Percentiles rank a stretch among this genome's conserved stretches.
These are phyloP conservation scores for Nibea albiflora DNA, from an alignment of 2,113 vertebrate species.

Conservation along the genomic window DNA sequence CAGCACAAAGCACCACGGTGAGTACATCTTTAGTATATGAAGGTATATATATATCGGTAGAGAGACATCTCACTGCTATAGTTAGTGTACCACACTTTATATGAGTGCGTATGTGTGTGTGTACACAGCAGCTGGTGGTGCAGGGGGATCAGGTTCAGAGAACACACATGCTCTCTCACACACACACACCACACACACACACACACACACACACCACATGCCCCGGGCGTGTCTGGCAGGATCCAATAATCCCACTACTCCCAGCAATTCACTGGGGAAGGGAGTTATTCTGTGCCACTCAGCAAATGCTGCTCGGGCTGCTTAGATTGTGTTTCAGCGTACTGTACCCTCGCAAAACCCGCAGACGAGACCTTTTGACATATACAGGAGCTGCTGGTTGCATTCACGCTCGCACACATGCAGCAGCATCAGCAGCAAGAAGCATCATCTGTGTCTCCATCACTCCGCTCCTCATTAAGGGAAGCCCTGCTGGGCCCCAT, in stretches of 20 bases:
- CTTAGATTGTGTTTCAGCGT: slow-evolving; percentile 33
- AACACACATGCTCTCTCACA: slow-evolving; percentile 25
- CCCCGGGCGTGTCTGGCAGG: slow-evolving; percentile 64
- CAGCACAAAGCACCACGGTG: background rate
- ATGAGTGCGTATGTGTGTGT: slow-evolving; percentile 13
- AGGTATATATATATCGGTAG: background rate
- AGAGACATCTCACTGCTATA: slow-evolving; percentile 13
- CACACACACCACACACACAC: slow-evolving; percentile 36
- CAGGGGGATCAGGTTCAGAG: slow-evolving; percentile 61
- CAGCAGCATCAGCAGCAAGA: slow-evolving; percentile 9
- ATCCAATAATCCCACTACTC: slow-evolving; percentile 78
- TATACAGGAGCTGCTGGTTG: background rate
- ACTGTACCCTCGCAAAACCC: slow-evolving; percentile 12
- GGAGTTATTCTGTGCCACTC: slow-evolving; percentile 40
- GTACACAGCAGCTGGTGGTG: slow-evolving; percentile 67
- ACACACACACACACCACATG: slow-evolving; percentile 33
- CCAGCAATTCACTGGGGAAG: slow-evolving; percentile 65
- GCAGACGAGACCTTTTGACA: slow-evolving; percentile 15
- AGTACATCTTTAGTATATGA: slow-evolving; percentile 1
- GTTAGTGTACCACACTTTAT: slow-evolving; percentile 32
- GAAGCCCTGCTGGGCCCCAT: slow-evolving; percentile 72
- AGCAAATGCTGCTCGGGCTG: slow-evolving; percentile 5
- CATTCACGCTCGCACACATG: slow-evolving; percentile 34
- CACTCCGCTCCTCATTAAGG: slow-evolving; percentile 77
- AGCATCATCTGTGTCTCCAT: slow-evolving; percentile 69